Evolutionary conservation across 1,140 invertebrate species (phyloP), one percentile per base, ranked within the genome.

Genomic region (Drosophila prosaltans): DNA sequence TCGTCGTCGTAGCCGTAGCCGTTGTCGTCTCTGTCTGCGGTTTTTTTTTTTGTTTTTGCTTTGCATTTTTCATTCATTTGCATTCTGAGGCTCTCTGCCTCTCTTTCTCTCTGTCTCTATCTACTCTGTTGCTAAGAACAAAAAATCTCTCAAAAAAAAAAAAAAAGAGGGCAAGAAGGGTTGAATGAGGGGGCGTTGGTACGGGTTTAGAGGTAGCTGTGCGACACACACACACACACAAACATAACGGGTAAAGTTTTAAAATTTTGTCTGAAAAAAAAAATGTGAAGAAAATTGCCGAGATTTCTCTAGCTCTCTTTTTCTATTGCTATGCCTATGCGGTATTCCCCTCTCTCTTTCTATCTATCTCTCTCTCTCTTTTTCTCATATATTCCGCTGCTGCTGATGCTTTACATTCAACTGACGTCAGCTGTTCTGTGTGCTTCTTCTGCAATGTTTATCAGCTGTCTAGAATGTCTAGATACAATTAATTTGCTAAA

Each of bases 41-140:
- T 86, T 78, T 48, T 32, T 45, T 45, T 9, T 36, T 76, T 64
- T 71, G 65, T 60, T 43, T 69, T 64, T 58, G 66, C 59, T 84
- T 86, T 86, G 65, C 74, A 81, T 79, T 79, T 86, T 71, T 73
- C 75, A 86, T 85, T 86, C 82, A 85, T 89, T 90, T 89, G 76
- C 83, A 84, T 90, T 76, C 67, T 63, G 62, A 39, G 26, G 28
- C 55, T 48, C 43, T 28, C 48, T 55, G 11, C 2, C 45, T n/a
- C 10, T 30, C 30, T 36, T 36, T 2, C 24, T 45, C 57, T 45
- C 26, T 32, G 40, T 36, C 30, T 36, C 7, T 21, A n/a, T 59
- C 30, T 24, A 59, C 66, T 30, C 66, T 76, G 73, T 76, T 76
- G 74, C 74, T 43, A 74, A 64, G 74, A 67, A 66, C 74, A 76